phyloP scores from a whole-genome alignment of 1,140 invertebrate species.

The Caenorhabditis brenneri region DNA sequence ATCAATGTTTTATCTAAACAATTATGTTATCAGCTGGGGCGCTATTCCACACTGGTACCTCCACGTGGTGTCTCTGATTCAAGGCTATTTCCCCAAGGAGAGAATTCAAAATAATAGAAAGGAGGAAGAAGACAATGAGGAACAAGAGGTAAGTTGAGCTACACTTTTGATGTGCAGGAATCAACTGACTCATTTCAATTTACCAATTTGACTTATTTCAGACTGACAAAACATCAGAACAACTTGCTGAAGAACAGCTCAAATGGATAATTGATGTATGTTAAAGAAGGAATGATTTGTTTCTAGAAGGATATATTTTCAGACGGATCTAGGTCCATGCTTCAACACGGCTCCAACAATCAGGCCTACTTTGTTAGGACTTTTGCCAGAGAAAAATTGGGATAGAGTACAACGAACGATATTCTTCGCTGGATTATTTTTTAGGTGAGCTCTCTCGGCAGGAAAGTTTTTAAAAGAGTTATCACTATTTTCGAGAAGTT shows the following conservation, averaged over 20 bases:
- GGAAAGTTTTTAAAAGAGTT: too few species aligned
- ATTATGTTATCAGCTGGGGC: constrained; percentile 16
- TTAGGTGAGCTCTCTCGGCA: background rate
- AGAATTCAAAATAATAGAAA: background rate
- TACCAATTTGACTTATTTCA: too few species aligned
- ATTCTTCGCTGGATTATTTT: constrained; percentile 6
- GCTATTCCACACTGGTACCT: constrained; percentile 39
- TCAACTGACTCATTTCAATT: background rate
- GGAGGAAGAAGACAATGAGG: background rate
- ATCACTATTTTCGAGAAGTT: too few species aligned
- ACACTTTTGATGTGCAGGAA: background rate
- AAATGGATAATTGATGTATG: background rate
- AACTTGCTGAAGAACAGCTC: background rate
- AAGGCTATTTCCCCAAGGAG: constrained; percentile 4
- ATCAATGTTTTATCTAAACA: background rate
- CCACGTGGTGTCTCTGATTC: background rate
- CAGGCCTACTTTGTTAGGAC: background rate
- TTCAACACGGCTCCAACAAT: background rate
- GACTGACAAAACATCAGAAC: background rate
- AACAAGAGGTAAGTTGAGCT: background rate
- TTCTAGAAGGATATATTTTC: background rate
- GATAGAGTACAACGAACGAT: background rate
- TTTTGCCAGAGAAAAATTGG: constrained; percentile 6
- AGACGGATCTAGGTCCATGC: background rate
- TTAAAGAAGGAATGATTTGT: background rate